These are phyloP conservation scores for Myripristis jacobus DNA, from an alignment of 2,797 vertebrate species.

Conservation along the genomic window DNA sequence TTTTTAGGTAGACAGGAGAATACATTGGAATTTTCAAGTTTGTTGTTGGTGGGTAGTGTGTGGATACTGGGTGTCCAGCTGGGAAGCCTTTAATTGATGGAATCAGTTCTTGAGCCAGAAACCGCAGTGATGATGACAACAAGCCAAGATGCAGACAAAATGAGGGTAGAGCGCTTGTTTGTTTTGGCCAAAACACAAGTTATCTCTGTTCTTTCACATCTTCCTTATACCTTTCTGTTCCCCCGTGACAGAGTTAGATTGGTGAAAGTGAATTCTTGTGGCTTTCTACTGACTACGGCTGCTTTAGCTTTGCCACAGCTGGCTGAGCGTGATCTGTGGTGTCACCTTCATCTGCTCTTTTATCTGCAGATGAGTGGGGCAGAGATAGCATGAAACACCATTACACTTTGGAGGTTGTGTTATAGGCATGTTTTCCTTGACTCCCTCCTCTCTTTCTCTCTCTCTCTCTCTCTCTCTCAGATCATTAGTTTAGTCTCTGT, in stretches of 20 bases:
- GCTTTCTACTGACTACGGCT: not conserved
- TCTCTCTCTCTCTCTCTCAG: conserved; percentile 35
- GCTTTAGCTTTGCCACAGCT: conserved; percentile 13
- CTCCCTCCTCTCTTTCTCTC: conserved; percentile 7
- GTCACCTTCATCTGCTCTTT: conserved; percentile 47
- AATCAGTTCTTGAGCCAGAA: not conserved
- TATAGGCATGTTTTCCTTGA: conserved; percentile 46
- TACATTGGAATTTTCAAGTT: not conserved
- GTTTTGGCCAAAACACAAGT: conserved; percentile 6
- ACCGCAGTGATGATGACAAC: not conserved
- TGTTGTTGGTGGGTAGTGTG: not conserved
- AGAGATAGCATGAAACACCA: conserved; percentile 20
- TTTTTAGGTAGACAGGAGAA: not conserved
- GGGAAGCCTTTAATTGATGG: not conserved
- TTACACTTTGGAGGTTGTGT: conserved; percentile 42
- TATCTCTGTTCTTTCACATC: conserved; percentile 4
- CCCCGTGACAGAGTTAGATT: not conserved
- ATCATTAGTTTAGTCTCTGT: conserved; percentile 75
- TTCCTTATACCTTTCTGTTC: not conserved
- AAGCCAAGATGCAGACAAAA: conserved; percentile 1
- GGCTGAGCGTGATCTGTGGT: conserved; percentile 31
- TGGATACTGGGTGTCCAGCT: conserved; percentile 4
- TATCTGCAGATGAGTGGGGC: conserved; percentile 22
- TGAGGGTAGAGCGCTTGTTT: conserved; percentile 8
- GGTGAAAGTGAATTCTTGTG: conserved; percentile 36